A percentile compares a stretch with the other conserved stretches of the same genome.
Evolutionary conservation across 2,797 vertebrate genomes (phyloP).

Genomic region (Hipposideros larvatus): DNA sequence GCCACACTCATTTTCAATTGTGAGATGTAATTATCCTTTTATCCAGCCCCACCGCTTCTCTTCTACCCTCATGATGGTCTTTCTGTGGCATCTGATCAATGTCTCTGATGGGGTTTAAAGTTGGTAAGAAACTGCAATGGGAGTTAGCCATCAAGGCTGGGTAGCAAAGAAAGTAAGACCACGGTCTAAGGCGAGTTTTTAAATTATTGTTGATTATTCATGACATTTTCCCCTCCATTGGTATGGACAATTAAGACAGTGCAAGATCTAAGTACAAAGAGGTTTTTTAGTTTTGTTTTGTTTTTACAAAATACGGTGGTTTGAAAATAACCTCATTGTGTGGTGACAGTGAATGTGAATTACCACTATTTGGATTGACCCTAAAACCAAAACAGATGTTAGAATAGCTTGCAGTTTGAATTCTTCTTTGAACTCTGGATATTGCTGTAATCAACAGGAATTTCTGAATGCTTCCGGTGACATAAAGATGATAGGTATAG

Average conservation of each 20-base stretch:
- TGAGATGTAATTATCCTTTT: slow-evolving; percentile 34
- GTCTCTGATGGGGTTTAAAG: background rate
- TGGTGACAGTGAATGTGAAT: slow-evolving; percentile 65
- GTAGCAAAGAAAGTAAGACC: background rate
- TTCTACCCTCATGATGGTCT: slow-evolving; percentile 2
- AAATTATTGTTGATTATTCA: slow-evolving; percentile 38
- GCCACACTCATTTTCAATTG: slow-evolving; percentile 1
- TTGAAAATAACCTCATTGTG: slow-evolving; percentile 71
- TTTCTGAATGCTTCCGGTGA: slow-evolving; percentile 75
- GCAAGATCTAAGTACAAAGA: slow-evolving; percentile 55
- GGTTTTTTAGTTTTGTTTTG: background rate
- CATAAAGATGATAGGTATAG: slow-evolving; percentile 62
- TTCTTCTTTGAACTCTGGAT: slow-evolving; percentile 75
- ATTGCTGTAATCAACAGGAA: slow-evolving; percentile 64
- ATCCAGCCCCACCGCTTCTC: slow-evolving; percentile 9
- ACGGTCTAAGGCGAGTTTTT: background rate
- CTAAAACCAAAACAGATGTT: slow-evolving; percentile 80
- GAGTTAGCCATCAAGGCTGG: background rate
- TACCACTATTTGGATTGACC: slow-evolving; percentile 63
- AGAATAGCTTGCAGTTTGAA: slow-evolving; percentile 64
- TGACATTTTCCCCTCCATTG: slow-evolving; percentile 21
- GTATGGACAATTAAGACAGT: background rate
- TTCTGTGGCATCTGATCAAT: background rate
- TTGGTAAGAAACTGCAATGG: slow-evolving; percentile 1
- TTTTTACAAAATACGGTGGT: slow-evolving; percentile 71